Conservation (phyloP, 2,797 vertebrate species). For the Cyclura pinguis region DNA sequence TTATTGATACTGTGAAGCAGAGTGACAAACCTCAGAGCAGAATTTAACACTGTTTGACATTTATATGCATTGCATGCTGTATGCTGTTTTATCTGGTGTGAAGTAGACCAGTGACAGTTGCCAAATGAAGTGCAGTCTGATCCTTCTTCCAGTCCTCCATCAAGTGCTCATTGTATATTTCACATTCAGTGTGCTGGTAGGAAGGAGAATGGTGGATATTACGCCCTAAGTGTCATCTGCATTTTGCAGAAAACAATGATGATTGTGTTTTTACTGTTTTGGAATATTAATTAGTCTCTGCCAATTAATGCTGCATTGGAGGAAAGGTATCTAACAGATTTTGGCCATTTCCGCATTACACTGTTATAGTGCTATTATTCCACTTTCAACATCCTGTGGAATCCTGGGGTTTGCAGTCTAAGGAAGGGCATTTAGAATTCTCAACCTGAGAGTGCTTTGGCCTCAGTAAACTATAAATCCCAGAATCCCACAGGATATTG, state of each 20-base stretch:
- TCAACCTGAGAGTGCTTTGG: too few species aligned
- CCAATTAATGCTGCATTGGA: background rate
- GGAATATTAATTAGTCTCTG: background rate
- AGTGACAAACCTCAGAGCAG: slow-evolving; percentile 42
- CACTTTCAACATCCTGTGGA: too few species aligned
- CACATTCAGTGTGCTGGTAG: background rate
- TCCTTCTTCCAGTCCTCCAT: background rate
- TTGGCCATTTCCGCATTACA: too few species aligned
- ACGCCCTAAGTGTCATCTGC: background rate
- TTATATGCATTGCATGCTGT: background rate
- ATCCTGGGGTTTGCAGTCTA: too few species aligned
- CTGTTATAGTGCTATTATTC: too few species aligned
- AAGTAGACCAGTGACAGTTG: background rate
- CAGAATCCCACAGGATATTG: too few species aligned
- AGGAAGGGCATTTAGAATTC: too few species aligned
- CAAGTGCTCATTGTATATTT: background rate
- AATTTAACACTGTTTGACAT: slow-evolving; percentile 53
- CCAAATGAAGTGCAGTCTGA: background rate
- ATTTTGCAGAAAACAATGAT: background rate
- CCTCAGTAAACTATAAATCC: too few species aligned
- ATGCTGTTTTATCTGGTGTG: background rate
- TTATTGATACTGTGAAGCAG: slow-evolving; percentile 35
- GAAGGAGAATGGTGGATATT: background rate
- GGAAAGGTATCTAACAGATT: background rate
- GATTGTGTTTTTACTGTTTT: background rate